Percentiles rank a stretch among this genome's conserved stretches.
Conservation (phyloP, 2,888 invertebrate species). For the Aphodius granarius region DNA sequence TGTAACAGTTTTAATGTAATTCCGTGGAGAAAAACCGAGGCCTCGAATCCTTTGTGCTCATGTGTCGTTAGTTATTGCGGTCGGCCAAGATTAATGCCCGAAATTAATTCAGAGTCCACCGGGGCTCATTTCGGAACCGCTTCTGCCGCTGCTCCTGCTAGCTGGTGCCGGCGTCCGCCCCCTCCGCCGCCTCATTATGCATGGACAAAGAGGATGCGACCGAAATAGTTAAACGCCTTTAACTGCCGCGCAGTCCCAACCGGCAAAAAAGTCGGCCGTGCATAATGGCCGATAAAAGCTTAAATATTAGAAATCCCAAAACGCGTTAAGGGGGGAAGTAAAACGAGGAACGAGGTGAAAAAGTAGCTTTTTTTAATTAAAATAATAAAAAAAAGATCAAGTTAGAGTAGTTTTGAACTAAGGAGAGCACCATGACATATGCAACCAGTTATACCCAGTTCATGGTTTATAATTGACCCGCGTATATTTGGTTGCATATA, state of each 20-base stretch:
- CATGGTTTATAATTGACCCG: no score
- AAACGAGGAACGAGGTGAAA: not conserved
- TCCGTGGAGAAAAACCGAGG: constrained; percentile 30
- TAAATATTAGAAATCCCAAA: constrained; percentile 1
- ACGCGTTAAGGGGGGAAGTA: not conserved
- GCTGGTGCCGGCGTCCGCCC: not conserved
- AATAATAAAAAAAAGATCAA: no score
- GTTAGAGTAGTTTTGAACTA: no score
- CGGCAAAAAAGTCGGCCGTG: constrained; percentile 7
- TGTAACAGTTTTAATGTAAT: constrained; percentile 24
- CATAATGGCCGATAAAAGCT: constrained; percentile 11
- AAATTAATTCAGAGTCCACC: constrained; percentile 37
- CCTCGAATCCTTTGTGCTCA: constrained; percentile 24
- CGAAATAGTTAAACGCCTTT: constrained; percentile 24
- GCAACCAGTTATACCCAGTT: no score
- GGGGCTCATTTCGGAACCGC: constrained; percentile 30
- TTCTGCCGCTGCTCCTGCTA: not conserved
- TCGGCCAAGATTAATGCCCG: constrained; percentile 35
- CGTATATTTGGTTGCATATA: no score
- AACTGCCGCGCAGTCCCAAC: constrained; percentile 5
- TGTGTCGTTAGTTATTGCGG: constrained; percentile 36
- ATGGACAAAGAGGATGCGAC: constrained; percentile 18
- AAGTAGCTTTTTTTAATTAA: no score
- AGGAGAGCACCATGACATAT: no score
- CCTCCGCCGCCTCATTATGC: constrained; percentile 28